Base-by-base conservation (phyloP, 2,797 vertebrate genomes). In the Microctenopoma steveboyesi region DNA sequence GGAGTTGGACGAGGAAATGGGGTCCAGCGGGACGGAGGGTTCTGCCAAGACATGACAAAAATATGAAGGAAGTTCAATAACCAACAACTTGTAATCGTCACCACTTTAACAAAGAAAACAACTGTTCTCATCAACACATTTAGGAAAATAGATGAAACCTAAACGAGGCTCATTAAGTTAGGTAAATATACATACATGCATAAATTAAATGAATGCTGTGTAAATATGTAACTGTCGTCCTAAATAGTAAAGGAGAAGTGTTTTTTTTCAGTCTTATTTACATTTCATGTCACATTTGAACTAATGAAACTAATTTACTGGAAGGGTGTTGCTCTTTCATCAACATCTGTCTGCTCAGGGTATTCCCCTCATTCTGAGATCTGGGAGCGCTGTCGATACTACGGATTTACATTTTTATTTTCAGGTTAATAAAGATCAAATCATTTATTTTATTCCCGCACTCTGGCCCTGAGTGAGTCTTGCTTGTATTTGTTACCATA, bases 1-100 rank as follows among this genome's bases (percentile, higher is more conserved):
- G 1, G 98, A 97, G 88, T 99, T 98, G 71, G 98, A 98, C 0
- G 97, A 97, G 0, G 98, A 97, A 46, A 97, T 95, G 0, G 97
- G 96, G 78, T 99, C 98, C 74, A 97, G 86, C 0, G 98, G 98
- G 13, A 99, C 96, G 0, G 98, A 98, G 0, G 98, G 98, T 69
- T 96, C 98, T 99, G 90, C 3, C 18, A 68, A 62, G 18, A 67
- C 35, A 78, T 39, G 1, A 43, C 43, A 75, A 40, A 63, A 65
- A 52, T 0, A 72, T n/a, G 15, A 11, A 1, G 14, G 9, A 33
- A 25, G 30, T 7, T 82, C 58, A 58, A 59, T 18, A 3, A 37
- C 14, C 2, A 54, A 28, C 5, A 45, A 30, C 11, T 14, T n/a
- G n/a, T 47, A 51, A 46, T 39, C 37, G 12, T 39, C 37, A 39